phyloP scores from a whole-genome alignment of 1,140 invertebrate genomes.

The Apis cerana region DNA sequence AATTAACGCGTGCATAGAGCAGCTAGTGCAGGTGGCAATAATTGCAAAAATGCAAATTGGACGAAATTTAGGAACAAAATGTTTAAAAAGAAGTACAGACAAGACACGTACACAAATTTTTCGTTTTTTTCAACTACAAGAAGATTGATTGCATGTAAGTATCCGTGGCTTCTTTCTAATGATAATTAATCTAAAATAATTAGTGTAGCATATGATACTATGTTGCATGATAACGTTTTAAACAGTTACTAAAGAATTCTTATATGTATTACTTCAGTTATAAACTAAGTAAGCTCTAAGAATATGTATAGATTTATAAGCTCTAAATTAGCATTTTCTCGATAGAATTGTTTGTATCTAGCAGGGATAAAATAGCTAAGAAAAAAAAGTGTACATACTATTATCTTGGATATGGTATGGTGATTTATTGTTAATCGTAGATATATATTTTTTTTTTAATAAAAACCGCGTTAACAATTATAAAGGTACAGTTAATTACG shows the following conservation, averaged over 20 bases:
- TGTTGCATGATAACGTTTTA: constrained; percentile 67
- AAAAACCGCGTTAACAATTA: constrained; percentile 72
- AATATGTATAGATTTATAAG: constrained; percentile 69
- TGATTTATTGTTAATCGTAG: constrained; percentile 78
- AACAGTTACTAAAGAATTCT: constrained; percentile 40
- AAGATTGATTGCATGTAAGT: constrained; percentile 48
- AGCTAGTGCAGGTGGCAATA: constrained; percentile 45
- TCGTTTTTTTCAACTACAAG: constrained; percentile 36
- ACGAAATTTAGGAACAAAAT: not conserved
- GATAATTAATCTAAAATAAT: constrained; percentile 60
- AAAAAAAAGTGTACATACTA: constrained; percentile 74
- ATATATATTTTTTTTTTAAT: constrained; percentile 73
- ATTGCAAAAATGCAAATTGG: constrained; percentile 9
- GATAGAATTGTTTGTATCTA: constrained; percentile 35
- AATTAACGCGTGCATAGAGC: constrained; percentile 35
- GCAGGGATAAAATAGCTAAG: constrained; percentile 53
- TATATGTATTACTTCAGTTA: constrained; percentile 70
- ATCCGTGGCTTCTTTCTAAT: constrained; percentile 59
- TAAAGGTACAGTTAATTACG: constrained; percentile 41
- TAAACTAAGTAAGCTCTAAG: constrained; percentile 67
- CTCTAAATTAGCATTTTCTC: constrained; percentile 50
- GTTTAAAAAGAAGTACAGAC: constrained; percentile 6
- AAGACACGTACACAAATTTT: constrained; percentile 42
- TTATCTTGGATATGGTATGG: constrained; percentile 74
- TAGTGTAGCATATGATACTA: constrained; percentile 62